phyloP scores from a whole-genome alignment of 2,797 vertebrate genomes.

The Mormyrops boulengeri region DNA sequence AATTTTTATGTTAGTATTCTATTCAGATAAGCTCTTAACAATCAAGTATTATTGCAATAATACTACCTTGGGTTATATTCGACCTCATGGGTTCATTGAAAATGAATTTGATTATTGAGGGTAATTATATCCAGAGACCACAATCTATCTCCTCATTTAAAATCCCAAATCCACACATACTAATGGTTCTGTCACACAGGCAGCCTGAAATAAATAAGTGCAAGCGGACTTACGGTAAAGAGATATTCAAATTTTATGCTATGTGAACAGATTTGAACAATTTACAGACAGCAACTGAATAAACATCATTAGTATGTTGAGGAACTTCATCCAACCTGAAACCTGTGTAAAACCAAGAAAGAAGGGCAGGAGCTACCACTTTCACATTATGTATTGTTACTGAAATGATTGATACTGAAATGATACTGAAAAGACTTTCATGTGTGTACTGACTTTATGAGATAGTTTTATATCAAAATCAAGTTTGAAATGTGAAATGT shows the following conservation, averaged over 20 bases:
- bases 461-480: not conserved
- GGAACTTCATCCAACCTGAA: not conserved
- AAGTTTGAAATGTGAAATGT: not conserved
- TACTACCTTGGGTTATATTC: conserved; percentile 3
- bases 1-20: not conserved
- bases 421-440: not conserved
- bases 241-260: not conserved
- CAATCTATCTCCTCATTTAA: not conserved
- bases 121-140: not conserved
- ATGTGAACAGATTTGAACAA: not conserved
- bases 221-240: not conserved
- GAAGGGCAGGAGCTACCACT: not conserved
- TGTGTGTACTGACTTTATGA: not conserved
- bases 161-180: not conserved
- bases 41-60: conserved; percentile 5
- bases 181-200: not conserved
- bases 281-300: not conserved
- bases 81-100: conserved; percentile 10
- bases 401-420: not conserved
- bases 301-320: not conserved
- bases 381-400: not conserved
- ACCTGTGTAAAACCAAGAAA: not conserved
- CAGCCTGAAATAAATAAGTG: not conserved
- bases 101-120: conserved; percentile 7
- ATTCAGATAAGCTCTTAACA: not conserved